Evolutionary conservation across 2,113 vertebrate genomes (phyloP).

Genomic region (Istiophorus platypterus): DNA sequence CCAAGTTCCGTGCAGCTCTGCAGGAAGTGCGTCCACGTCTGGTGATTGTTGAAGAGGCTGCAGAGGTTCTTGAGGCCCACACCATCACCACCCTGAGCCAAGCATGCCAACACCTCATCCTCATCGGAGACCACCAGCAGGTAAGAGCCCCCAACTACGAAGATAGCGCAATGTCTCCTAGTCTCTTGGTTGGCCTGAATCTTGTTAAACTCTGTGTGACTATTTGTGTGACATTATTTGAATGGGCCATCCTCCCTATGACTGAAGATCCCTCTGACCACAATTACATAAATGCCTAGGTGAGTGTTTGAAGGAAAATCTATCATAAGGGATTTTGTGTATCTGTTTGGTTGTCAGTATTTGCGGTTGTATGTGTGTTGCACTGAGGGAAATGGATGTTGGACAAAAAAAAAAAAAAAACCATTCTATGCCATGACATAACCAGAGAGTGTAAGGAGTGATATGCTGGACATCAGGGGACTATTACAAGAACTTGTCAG

Average conservation of each 20-base stretch:
- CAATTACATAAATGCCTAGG: neutral
- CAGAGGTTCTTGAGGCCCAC: conserved; percentile 96
- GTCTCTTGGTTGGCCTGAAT: neutral
- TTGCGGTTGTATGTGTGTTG: conserved; percentile 13
- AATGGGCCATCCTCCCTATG: neutral
- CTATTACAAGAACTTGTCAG: conserved; percentile 63
- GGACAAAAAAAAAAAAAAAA: conserved; percentile 7
- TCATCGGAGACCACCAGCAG: conserved; percentile 98
- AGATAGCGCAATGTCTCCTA: neutral
- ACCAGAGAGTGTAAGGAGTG: conserved; percentile 46
- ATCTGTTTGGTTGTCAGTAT: conserved; percentile 4
- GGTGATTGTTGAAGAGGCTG: conserved; percentile 95
- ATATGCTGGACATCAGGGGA: conserved; percentile 61
- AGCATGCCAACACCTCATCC: conserved; percentile 94
- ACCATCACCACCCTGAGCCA: conserved; percentile 92
- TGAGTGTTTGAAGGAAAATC: conserved; percentile 15
- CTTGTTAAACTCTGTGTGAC: neutral
- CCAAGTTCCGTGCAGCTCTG: conserved; percentile 89
- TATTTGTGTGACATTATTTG: neutral
- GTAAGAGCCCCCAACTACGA: conserved; percentile 69
- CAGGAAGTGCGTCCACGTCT: conserved; percentile 88
- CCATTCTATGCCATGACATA: conserved; percentile 14
- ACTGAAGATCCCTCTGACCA: neutral
- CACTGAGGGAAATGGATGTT: conserved; percentile 22
- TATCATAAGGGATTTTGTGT: conserved; percentile 21